Conservation (phyloP, 1,140 invertebrate genomes). For the Scaptomyza graminum region DNA sequence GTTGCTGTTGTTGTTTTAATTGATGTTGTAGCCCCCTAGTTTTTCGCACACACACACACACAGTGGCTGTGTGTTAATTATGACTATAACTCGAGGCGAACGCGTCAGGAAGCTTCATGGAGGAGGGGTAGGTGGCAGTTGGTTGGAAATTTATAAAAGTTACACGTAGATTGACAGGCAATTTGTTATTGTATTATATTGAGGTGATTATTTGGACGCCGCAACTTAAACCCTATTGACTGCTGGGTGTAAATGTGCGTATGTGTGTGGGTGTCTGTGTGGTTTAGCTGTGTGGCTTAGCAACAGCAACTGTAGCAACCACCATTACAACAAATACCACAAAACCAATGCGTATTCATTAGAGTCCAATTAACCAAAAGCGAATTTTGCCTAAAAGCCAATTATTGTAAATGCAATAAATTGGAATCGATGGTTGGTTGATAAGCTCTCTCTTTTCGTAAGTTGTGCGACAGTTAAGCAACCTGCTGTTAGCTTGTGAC, state of each 20-base stretch:
- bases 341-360: slow-evolving; percentile 67
- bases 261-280: slow-evolving; percentile 31
- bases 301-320: slow-evolving; percentile 18
- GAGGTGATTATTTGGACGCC: slow-evolving; percentile 54
- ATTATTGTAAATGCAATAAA: slow-evolving; percentile 78
- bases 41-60: slow-evolving; percentile 31
- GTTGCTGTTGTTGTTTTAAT: slow-evolving; percentile 2
- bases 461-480: slow-evolving; percentile 22
- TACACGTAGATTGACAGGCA: slow-evolving; percentile 81
- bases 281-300: slow-evolving; percentile 51
- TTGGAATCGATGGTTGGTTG: slow-evolving; percentile 17
- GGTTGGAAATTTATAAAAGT: slow-evolving; percentile 76
- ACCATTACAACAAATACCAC: slow-evolving; percentile 15
- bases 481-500: background rate
- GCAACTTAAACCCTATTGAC: slow-evolving; percentile 58
- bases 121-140: background rate
- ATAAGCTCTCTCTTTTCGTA: slow-evolving; percentile 7
- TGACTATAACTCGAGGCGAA: slow-evolving; percentile 42
- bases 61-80: slow-evolving; percentile 59
- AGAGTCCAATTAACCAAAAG: slow-evolving; percentile 76
- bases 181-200: slow-evolving; percentile 72
- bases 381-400: slow-evolving; percentile 70
- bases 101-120: slow-evolving; percentile 8
- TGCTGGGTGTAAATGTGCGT: slow-evolving; percentile 11
- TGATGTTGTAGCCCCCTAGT: slow-evolving; percentile 27